Evolutionary conservation across 2,797 vertebrate species (phyloP), one percentile per base, ranked within the genome.

Genomic region (Pelobates cultripes): DNA sequence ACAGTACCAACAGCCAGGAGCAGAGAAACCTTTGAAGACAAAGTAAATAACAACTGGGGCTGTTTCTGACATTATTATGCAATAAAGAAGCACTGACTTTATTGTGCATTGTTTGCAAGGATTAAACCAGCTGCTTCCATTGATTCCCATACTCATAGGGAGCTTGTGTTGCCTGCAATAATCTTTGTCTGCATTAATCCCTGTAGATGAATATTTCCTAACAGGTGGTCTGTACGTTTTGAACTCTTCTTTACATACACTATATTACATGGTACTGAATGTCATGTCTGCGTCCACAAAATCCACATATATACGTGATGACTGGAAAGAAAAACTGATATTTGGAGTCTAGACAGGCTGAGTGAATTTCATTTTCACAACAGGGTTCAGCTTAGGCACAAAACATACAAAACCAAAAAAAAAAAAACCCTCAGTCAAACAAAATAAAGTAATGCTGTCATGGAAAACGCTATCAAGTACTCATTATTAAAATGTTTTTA

Each of bases 131-230:
- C 69, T 72, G 69, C 17, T 72, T 61, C 44, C 69, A 79, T 64
- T 72, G 77, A 72, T 79, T 64, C 43, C 12, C 8, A 6, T 10
- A 28, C 70, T 72, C 70, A 9, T 45, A 12, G 77, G 15, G 70
- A 72, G 77, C 3, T 51, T 51, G 43, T 28, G 45, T 45, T 41
- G 28, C 5, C 60, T 63, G 44, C 55, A 72, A 79, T 78, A 78
- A 79, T 79, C 53, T 77, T 44, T 77, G 41, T 69, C 47, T 78
- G n/a, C 17, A 45, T 70, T 71, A 70, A 78, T 71, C 68, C 57
- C 70, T 64, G 45, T 43, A 71, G 57, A 78, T 78, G 57, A 72
- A 72, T 70, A 42, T 47, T 64, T 79, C 77, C 53, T 45, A 17
- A 17, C 53, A 41, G 77, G 77, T 78, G 77, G 68, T 61, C 67